Evolutionary conservation across 2,797 vertebrate species (phyloP), one percentile per base, ranked within the genome.

Genomic region (Decapterus maruadsi): DNA sequence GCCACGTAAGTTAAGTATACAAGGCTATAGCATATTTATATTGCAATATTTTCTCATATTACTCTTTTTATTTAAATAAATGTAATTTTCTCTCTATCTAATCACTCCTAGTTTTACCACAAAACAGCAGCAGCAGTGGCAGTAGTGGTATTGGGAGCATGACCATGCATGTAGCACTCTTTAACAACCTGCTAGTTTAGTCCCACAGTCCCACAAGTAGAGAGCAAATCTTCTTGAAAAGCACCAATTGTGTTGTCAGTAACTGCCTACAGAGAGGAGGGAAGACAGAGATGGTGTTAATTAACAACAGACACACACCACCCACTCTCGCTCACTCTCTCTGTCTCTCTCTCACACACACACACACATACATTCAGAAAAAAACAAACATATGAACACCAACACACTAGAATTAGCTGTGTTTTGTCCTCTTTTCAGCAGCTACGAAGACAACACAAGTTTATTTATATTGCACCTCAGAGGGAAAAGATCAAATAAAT

Each of bases 261-360:
- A 66, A 71, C 50, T 46, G 70, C 51, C 70, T 70, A 71, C 64
- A 71, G 68, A 78, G 75, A 74, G 17, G 48, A 22, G 20, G 38
- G 40, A 50, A 78, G 42, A 77, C 78, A 45, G 67, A 55, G 40
- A 65, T 40, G 56, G 22, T 70, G 77, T 77, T 87, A 83, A 91
- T 87, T 82, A 87, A 48, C 34, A 74, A 22, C 51, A 58, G 20
- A 42, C 62, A 40, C 31, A 50, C 14, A 8, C 62, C 66, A 17
- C 60, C 12, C 56, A 40, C 55, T 2, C 72, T n/a, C n/a, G n/a
- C n/a, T n/a, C n/a, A n/a, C n/a, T n/a, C n/a, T n/a, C n/a, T n/a
- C n/a, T n/a, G n/a, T n/a, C n/a, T n/a, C n/a, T n/a, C n/a, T n/a
- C n/a, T 1, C 38, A 40, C 38, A 51, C 10, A 26, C 10, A 26